Conservation (phyloP, 2,888 invertebrate genomes). For the Eupsilia transversa region DNA sequence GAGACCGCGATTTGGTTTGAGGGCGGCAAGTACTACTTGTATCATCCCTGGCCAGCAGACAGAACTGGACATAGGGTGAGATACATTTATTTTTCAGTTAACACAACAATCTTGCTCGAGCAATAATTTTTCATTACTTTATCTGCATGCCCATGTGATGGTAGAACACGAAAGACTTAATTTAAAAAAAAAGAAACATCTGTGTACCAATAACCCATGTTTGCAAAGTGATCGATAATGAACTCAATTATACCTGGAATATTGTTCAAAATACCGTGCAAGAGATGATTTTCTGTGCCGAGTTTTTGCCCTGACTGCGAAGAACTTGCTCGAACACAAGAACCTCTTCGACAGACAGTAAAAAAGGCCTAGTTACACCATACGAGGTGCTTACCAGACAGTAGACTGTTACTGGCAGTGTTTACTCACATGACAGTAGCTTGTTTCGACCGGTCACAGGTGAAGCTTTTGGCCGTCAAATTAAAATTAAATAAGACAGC, state of each 20-base stretch:
- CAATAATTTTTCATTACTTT: background rate
- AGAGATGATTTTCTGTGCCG: too few relatives aligned
- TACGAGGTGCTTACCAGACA: background rate
- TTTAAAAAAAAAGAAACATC: too few relatives aligned
- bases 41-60: slow-evolving; percentile 91
- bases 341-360: background rate
- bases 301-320: background rate
- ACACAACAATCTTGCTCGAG: background rate
- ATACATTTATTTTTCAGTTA: background rate
- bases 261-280: background rate
- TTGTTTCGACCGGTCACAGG: too few relatives aligned
- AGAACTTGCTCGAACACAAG: background rate
- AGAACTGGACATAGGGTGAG: slow-evolving; percentile 81
- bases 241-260: background rate
- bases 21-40: slow-evolving; percentile 90
- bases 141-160: background rate
- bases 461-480: background rate
- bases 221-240: too few relatives aligned
- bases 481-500: background rate
- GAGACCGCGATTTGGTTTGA: slow-evolving; percentile 91
- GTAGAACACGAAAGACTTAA: background rate
- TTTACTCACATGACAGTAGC: too few relatives aligned
- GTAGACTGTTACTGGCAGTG: background rate
- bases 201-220: too few relatives aligned
- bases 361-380: background rate